These are phyloP conservation scores for Hydrochoerus hydrochaeris DNA, from an alignment of 2,113 vertebrate genomes.

Conservation along the genomic window DNA sequence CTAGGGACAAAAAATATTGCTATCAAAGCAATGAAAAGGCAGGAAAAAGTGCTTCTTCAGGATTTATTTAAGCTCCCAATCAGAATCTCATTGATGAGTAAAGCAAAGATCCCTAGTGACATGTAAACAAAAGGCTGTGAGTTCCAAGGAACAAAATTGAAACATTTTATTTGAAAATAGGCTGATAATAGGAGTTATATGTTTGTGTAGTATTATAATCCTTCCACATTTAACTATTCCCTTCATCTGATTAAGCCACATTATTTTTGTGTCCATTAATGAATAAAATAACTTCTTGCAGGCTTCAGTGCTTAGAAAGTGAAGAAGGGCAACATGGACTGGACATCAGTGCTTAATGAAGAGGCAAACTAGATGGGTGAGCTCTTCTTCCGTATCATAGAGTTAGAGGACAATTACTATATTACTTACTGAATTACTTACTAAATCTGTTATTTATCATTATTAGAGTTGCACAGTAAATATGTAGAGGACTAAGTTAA, in stretches of 20 bases:
- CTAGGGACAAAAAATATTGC: slow-evolving; percentile 40
- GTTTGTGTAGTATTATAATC: not conserved
- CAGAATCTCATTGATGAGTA: not conserved
- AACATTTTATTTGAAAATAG: not conserved
- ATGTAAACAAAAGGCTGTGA: not conserved
- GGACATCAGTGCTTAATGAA: not conserved
- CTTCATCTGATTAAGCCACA: not conserved
- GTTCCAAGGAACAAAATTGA: not conserved
- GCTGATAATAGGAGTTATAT: not conserved
- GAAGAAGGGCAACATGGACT: not conserved
- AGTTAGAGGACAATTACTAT: not conserved
- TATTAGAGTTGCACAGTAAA: not conserved
- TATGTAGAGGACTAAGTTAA: not conserved
- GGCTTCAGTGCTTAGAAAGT: not conserved
- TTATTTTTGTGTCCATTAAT: not conserved
- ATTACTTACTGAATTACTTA: not conserved
- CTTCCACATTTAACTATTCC: not conserved
- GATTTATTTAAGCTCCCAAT: not conserved
- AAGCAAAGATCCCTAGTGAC: not conserved
- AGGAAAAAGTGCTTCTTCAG: not conserved
- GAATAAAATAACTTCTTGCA: not conserved
- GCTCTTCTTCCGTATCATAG: not conserved
- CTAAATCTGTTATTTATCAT: not conserved
- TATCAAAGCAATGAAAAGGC: slow-evolving; percentile 36
- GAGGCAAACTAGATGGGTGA: not conserved